Percentiles rank a stretch among this genome's conserved stretches.
Conservation (phyloP, 1,140 invertebrate species). For the Tetranychus urticae region DNA sequence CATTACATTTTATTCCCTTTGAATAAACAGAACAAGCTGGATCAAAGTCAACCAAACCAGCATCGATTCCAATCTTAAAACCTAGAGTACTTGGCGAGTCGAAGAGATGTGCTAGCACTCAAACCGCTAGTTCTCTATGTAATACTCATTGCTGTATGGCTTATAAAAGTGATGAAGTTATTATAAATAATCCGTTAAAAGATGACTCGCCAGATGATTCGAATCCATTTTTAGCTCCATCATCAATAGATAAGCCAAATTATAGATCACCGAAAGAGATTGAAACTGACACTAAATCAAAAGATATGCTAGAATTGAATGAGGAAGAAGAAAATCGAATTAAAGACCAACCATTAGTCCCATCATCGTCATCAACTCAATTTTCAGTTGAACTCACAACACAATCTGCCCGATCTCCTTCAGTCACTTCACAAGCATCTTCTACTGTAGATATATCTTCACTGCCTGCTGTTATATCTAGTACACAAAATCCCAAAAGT, state of each 20-base stretch:
- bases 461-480: no score
- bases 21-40: neutral
- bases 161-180: no score
- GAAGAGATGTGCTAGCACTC: neutral
- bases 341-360: neutral
- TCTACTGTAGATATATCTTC: no score
- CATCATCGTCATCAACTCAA: neutral
- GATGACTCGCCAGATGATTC: no score
- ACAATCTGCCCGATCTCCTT: neutral
- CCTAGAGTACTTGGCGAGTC: conserved; percentile 8
- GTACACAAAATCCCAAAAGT: no score
- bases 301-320: neutral
- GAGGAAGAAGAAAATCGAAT: neutral
- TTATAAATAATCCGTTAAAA: no score
- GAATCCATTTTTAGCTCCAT: neutral
- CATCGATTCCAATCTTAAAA: conserved; percentile 11
- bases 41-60: neutral
- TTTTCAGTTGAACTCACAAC: neutral
- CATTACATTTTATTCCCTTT: neutral
- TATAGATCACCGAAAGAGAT: neutral
- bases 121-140: no score
- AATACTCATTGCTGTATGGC: no score
- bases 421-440: neutral
- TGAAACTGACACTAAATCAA: neutral
- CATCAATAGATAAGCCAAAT: neutral